These are phyloP conservation scores for Xyrauchen texanus DNA, from an alignment of 2,113 vertebrate genomes.

Conservation along the genomic window DNA sequence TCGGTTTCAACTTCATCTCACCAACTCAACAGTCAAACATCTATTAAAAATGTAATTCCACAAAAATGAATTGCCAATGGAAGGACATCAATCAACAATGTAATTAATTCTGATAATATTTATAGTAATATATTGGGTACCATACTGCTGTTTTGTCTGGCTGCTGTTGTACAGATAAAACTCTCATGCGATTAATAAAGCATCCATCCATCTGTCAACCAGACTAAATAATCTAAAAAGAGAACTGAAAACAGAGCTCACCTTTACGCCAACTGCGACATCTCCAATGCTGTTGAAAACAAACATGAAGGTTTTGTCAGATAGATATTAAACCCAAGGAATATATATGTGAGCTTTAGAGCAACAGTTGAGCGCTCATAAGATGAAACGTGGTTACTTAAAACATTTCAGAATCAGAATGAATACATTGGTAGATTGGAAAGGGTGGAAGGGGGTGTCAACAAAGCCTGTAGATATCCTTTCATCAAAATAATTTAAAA, in stretches of 20 bases:
- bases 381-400: too few species aligned
- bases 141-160: background rate
- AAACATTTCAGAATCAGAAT: too few species aligned
- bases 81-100: too few species aligned
- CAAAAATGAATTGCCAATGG: too few species aligned
- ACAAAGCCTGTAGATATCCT: too few species aligned
- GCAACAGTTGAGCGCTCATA: background rate
- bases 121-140: background rate
- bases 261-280: conserved; percentile 97
- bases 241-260: conserved; percentile 67
- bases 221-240: background rate
- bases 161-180: background rate
- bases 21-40: too few species aligned
- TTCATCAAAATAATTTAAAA: conserved; percentile 3
- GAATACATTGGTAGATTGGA: too few species aligned
- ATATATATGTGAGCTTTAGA: too few species aligned
- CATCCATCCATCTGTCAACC: background rate
- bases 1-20: too few species aligned
- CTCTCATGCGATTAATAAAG: background rate
- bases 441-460: too few species aligned
- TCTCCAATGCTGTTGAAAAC: conserved; percentile 87
- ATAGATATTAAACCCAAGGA: too few species aligned
- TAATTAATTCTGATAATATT: background rate
- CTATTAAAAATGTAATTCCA: too few species aligned
- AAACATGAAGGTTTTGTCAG: background rate